Evolutionary conservation across 2,797 vertebrate species (phyloP).

Genomic region (Naso thynnoides): DNA sequence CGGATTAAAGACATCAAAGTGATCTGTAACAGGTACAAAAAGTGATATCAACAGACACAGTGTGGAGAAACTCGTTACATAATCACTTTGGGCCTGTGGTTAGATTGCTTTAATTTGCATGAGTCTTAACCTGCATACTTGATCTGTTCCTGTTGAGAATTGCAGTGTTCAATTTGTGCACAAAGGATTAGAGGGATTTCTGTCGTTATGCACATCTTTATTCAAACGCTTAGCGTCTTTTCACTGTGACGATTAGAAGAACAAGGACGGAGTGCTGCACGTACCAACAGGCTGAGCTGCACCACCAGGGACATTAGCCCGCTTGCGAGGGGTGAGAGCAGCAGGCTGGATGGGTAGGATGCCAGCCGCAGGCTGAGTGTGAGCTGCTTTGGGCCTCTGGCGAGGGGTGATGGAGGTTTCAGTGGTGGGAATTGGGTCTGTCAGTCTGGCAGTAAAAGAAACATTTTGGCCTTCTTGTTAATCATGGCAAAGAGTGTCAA

Average conservation of each 20-base stretch:
- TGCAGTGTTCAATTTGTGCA: slow-evolving; percentile 1
- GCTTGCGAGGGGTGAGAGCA: slow-evolving; percentile 95
- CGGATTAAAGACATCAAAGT: slow-evolving; percentile 3
- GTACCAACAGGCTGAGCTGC: slow-evolving; percentile 87
- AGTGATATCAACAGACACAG: slow-evolving; percentile 18
- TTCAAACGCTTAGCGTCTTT: slow-evolving; percentile 26
- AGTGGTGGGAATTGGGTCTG: slow-evolving; percentile 95
- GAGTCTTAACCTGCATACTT: slow-evolving; percentile 38
- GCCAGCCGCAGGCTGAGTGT: slow-evolving; percentile 90
- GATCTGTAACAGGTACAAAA: slow-evolving; percentile 19
- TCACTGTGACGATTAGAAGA: slow-evolving; percentile 22
- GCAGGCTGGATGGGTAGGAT: slow-evolving; percentile 97
- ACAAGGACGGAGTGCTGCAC: slow-evolving; percentile 36
- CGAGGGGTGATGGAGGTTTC: slow-evolving; percentile 99
- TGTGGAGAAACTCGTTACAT: slow-evolving; percentile 22
- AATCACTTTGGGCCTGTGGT: slow-evolving; percentile 22
- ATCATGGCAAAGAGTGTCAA: slow-evolving; percentile 44
- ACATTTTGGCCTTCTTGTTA: slow-evolving; percentile 48
- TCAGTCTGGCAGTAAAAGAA: slow-evolving; percentile 86
- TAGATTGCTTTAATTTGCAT: slow-evolving; percentile 39
- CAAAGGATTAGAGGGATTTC: slow-evolving; percentile 35
- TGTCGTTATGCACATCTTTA: slow-evolving; percentile 19
- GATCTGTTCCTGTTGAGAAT: slow-evolving; percentile 42
- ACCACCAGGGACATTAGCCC: slow-evolving; percentile 87
- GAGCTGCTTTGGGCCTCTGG: slow-evolving; percentile 97